Evolutionary conservation across 37 sponge, comb jelly and placozoan species (phyloP).

Genomic region (Bolinopsis microptera): DNA sequence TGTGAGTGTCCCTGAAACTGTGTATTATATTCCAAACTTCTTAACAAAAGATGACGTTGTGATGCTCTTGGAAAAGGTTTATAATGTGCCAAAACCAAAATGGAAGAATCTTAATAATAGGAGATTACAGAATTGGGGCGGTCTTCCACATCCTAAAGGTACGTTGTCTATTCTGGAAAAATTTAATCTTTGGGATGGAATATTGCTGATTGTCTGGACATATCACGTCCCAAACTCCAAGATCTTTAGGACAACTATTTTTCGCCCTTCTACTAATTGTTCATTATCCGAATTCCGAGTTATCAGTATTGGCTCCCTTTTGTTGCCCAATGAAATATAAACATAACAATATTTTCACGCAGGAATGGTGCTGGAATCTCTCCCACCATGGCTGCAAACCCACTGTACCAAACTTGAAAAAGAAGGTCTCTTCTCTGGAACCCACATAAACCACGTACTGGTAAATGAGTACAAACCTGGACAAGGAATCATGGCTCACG

Average conservation of each 20-base stretch:
- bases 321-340: no score
- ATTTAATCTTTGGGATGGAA: no score
- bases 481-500: conserved; percentile 97
- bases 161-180: no score
- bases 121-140: conserved; percentile 97
- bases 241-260: no score
- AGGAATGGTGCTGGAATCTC: conserved; percentile 71
- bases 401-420: conserved; percentile 59
- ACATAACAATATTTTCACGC: no score
- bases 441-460: conserved; percentile 87
- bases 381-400: conserved; percentile 78
- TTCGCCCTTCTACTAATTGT: no score
- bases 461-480: conserved; percentile 96
- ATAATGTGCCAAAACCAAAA: conserved; percentile 84
- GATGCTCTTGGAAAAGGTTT: conserved; percentile 75
- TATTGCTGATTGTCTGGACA: no score
- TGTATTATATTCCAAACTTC: conserved; percentile 88
- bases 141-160: conserved; percentile 70
- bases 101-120: conserved; percentile 88
- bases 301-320: no score
- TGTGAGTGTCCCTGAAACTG: conserved; percentile 70
- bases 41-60: conserved; percentile 77
- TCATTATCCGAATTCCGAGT: no score
- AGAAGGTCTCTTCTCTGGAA: conserved; percentile 73
- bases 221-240: no score